These are phyloP conservation scores for Desmophyllum pertusum DNA, from an alignment of 92 coral and sea anemone genomes.

Conservation along the genomic window DNA sequence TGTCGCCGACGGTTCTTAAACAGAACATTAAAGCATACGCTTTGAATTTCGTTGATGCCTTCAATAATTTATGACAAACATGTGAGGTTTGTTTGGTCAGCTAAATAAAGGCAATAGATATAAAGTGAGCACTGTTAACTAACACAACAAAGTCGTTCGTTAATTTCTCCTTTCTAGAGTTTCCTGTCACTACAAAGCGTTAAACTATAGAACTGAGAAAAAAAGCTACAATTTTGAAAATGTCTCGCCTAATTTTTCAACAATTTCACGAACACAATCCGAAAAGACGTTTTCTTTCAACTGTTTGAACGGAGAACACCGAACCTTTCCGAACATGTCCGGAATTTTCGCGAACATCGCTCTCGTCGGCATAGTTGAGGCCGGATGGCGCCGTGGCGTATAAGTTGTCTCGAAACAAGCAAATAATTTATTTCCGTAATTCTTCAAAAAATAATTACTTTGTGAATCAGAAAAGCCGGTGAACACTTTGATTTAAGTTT, in stretches of 20 bases:
- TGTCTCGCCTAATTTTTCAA: not conserved
- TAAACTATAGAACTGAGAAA: not conserved
- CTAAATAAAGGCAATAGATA: slow-evolving; percentile 10
- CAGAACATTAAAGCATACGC: not conserved
- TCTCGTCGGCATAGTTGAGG: not conserved
- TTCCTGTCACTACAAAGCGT: not conserved
- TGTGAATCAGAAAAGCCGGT: no score
- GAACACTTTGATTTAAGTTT: no score
- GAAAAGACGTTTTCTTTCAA: not conserved
- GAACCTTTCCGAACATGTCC: not conserved
- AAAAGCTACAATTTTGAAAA: not conserved
- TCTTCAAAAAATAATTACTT: no score
- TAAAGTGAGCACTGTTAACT: slow-evolving; percentile 35
- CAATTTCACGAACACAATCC: not conserved
- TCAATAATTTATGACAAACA: slow-evolving; percentile 40
- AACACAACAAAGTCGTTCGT: not conserved
- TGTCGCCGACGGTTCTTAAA: not conserved
- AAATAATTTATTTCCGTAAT: no score
- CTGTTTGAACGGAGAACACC: not conserved
- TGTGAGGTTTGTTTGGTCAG: slow-evolving; percentile 34
- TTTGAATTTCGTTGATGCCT: not conserved
- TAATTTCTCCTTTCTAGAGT: not conserved
- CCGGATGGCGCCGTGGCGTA: no score
- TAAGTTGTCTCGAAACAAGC: no score
- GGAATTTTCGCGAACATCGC: not conserved